Conservation (phyloP, 1,140 invertebrate genomes). For the Diploscapter pachys region DNA sequence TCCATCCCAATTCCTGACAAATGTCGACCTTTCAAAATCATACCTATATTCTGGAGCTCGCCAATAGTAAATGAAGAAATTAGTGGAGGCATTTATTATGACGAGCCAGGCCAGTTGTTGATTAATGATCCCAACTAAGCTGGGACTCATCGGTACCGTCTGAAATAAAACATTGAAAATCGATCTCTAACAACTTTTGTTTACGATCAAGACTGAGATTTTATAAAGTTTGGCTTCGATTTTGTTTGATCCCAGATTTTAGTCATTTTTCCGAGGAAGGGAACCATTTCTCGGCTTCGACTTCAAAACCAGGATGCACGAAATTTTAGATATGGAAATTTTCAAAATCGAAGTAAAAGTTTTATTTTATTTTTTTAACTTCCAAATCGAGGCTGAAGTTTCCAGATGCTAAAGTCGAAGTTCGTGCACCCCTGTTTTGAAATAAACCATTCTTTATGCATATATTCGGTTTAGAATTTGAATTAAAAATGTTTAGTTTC, state of each 20-base stretch:
- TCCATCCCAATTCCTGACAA: too few species aligned
- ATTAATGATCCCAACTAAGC: slow-evolving; percentile 1
- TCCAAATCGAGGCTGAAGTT: too few species aligned
- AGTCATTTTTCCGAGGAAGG: neutral
- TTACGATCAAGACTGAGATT: neutral
- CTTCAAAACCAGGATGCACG: too few species aligned
- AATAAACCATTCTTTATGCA: too few species aligned
- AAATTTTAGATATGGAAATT: too few species aligned
- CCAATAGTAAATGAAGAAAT: slow-evolving; percentile 15
- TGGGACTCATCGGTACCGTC: neutral
- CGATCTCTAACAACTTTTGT: neutral
- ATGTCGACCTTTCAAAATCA: neutral
- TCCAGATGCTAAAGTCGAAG: too few species aligned
- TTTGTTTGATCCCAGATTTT: neutral
- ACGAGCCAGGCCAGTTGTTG: slow-evolving; percentile 16
- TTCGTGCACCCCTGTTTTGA: too few species aligned
- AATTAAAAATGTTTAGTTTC: too few species aligned
- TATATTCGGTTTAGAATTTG: too few species aligned
- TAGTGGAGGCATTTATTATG: slow-evolving; percentile 13
- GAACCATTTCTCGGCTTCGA: too few species aligned
- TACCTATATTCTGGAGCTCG: slow-evolving; percentile 15
- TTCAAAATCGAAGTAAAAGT: too few species aligned
- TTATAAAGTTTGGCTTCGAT: neutral
- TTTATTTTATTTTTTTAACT: too few species aligned
- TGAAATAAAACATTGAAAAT: neutral